phyloP scores from a whole-genome alignment of 2,888 invertebrate species.

The Diarsia brunnea region DNA sequence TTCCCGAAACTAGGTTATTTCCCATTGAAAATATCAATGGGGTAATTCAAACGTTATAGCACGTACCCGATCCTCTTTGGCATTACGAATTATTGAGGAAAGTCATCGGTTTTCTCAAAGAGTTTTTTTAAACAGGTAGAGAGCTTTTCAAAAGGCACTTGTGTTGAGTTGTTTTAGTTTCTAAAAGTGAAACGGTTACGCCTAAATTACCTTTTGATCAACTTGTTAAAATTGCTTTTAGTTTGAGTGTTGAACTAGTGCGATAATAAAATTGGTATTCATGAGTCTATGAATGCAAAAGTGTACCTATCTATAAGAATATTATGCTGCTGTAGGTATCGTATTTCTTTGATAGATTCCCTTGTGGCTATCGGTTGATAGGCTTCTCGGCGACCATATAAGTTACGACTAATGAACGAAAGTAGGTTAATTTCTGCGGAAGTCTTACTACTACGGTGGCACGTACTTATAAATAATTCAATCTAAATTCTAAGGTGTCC shows the following conservation, averaged over 20 bases:
- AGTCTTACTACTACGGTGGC: constrained; percentile 24
- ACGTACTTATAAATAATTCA: constrained; percentile 37
- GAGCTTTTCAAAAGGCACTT: constrained; percentile 39
- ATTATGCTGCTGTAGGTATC: constrained; percentile 10
- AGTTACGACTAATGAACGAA: constrained; percentile 49
- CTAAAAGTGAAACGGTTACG: constrained; percentile 23
- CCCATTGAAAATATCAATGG: constrained; percentile 63
- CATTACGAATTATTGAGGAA: constrained; percentile 64
- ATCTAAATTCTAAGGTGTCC: constrained; percentile 42
- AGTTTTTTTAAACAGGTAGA: constrained; percentile 54
- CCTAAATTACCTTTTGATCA: constrained; percentile 41
- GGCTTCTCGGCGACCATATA: constrained; percentile 52
- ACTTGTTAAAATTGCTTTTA: constrained; percentile 39
- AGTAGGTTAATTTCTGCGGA: constrained; percentile 49
- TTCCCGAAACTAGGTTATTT: constrained; percentile 58
- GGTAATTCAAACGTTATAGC: constrained; percentile 57
- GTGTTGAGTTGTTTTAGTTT: constrained; percentile 37
- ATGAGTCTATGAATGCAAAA: constrained; percentile 19
- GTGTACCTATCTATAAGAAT: background rate
- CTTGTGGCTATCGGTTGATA: constrained; percentile 44
- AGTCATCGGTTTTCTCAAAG: constrained; percentile 39
- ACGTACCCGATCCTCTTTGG: constrained; percentile 61
- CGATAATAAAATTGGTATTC: constrained; percentile 27
- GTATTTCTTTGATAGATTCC: constrained; percentile 39
- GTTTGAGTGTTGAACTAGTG: constrained; percentile 33